Evolutionary conservation across 1,140 invertebrate species (phyloP).

Genomic region (Gryllus bimaculatus): DNA sequence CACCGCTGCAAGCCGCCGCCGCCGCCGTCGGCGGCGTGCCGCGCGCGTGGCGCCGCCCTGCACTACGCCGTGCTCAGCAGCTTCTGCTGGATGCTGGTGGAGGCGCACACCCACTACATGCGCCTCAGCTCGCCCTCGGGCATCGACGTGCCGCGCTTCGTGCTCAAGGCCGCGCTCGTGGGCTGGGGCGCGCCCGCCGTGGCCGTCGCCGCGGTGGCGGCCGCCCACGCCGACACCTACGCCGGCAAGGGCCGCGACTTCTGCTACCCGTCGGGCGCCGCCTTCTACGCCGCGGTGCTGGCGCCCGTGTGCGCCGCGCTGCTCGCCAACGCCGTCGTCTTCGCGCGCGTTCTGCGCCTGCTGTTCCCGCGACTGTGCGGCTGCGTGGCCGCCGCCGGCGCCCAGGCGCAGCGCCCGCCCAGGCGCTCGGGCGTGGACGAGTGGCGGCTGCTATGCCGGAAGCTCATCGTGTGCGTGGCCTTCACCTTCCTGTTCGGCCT

Average conservation of each 20-base stretch:
- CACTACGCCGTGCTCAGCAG: slow-evolving; percentile 20
- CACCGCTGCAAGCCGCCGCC: no score
- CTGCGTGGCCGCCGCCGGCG: no score
- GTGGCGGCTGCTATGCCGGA: background rate
- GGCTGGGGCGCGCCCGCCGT: slow-evolving; percentile 37
- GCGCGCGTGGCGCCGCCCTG: slow-evolving; percentile 13
- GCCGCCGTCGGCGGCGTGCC: slow-evolving; percentile 5
- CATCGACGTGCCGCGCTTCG: slow-evolving; percentile 36
- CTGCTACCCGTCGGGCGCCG: slow-evolving; percentile 17
- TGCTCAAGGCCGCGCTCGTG: slow-evolving; percentile 37
- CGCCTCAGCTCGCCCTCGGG: slow-evolving; percentile 36
- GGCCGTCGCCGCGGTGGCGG: no score
- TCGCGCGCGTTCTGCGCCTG: background rate
- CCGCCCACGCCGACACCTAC: no score
- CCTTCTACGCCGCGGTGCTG: slow-evolving; percentile 17
- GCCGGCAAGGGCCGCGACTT: background rate
- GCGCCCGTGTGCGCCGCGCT: slow-evolving; percentile 15
- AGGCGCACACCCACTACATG: slow-evolving; percentile 17
- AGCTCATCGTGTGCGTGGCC: slow-evolving; percentile 8
- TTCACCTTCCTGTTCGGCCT: slow-evolving; percentile 22
- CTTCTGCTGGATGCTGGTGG: slow-evolving; percentile 23
- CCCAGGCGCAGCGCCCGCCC: no score
- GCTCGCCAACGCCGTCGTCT: slow-evolving; percentile 12
- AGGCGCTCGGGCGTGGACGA: background rate
- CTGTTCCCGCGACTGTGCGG: background rate